A percentile compares a stretch with the other conserved stretches of the same genome.
phyloP scores from a whole-genome alignment of 2,888 invertebrate species.

The Thumatha senex region DNA sequence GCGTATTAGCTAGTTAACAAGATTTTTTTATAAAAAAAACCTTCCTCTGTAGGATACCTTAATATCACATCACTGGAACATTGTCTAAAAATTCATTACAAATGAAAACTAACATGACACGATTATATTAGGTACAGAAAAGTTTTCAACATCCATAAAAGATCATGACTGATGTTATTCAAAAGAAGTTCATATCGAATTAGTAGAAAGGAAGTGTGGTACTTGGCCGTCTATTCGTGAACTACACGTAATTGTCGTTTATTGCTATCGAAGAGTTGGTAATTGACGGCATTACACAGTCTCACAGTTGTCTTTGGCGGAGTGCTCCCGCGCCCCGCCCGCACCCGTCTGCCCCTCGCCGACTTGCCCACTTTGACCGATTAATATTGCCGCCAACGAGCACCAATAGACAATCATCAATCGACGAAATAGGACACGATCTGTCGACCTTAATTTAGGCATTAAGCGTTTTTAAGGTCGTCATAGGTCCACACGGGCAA shows the following conservation, averaged over 20 bases:
- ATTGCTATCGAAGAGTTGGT: constrained; percentile 47
- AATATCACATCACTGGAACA: too few species aligned
- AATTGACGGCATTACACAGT: constrained; percentile 44
- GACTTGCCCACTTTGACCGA: constrained; percentile 25
- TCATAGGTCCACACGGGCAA: not conserved
- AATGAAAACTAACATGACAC: too few species aligned
- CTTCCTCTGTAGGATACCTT: too few species aligned
- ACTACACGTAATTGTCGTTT: constrained; percentile 45
- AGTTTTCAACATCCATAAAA: too few species aligned
- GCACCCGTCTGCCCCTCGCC: constrained; percentile 10
- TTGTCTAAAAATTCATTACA: too few species aligned
- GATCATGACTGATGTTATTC: too few species aligned
- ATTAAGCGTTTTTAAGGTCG: not conserved
- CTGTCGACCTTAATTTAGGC: not conserved
- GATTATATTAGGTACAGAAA: too few species aligned
- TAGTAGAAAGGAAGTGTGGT: too few species aligned
- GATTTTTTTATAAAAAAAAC: too few species aligned
- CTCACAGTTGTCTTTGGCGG: constrained; percentile 13
- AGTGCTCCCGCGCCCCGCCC: constrained; percentile 5
- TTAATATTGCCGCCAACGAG: constrained; percentile 20
- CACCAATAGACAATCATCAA: constrained; percentile 38
- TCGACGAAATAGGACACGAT: constrained; percentile 22
- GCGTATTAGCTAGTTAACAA: too few species aligned
- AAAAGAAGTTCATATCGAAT: too few species aligned
- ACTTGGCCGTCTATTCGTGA: constrained; percentile 11